Percentiles rank a stretch among this genome's conserved stretches.
phyloP scores from a whole-genome alignment of 2,797 vertebrate species.

The Gymnopithys bicolor region DNA sequence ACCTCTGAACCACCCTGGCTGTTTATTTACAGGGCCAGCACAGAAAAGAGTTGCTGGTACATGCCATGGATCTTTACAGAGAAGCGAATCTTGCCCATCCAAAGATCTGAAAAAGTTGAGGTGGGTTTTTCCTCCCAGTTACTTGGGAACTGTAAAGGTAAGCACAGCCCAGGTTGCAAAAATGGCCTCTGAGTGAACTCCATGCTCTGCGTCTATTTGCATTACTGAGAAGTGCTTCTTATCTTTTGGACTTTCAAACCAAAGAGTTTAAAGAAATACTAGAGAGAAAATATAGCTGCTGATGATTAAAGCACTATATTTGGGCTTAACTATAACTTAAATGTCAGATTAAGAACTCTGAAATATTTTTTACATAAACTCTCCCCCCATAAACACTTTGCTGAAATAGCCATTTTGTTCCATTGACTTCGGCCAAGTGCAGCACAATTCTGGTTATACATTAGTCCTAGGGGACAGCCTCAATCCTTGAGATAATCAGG shows the following conservation, averaged over 20 bases:
- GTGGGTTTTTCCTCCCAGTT: background rate
- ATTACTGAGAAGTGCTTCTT: conserved; percentile 58
- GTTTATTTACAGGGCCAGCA: background rate
- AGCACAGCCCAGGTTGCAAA: background rate
- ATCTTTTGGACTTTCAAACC: conserved; percentile 78
- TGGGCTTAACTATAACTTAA: conserved; percentile 19
- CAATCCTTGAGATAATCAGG: background rate
- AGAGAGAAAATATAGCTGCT: background rate
- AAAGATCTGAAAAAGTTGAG: background rate
- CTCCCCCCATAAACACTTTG: background rate
- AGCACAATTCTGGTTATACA: background rate
- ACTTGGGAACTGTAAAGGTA: conserved; percentile 42
- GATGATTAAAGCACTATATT: conserved; percentile 28
- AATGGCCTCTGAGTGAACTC: background rate
- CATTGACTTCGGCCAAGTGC: background rate
- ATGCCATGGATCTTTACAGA: background rate
- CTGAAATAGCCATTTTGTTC: background rate
- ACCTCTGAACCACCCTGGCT: background rate
- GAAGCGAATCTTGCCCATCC: background rate
- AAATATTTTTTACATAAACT: conserved; percentile 38
- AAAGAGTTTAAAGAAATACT: conserved; percentile 32
- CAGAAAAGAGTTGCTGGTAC: background rate
- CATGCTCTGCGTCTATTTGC: background rate
- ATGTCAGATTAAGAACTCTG: background rate
- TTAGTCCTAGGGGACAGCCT: background rate